Conservation (phyloP, 30 jellyfish, hydroid and myxozoan species). For the Aurelia aurita region DNA sequence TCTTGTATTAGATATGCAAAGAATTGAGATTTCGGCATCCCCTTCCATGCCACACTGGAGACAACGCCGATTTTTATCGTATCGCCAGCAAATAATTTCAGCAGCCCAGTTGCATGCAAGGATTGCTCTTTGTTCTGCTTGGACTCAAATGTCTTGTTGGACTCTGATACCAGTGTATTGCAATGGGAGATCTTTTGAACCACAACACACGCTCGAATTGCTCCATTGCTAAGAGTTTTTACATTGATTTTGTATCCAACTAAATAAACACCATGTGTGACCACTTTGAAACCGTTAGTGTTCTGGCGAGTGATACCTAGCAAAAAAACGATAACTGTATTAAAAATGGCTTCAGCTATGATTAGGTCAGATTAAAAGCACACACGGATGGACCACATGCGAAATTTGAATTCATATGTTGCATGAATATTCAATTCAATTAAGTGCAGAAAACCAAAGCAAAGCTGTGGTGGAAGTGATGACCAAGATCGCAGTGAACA, state of each 20-base stretch:
- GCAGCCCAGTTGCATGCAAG: constrained; percentile 50
- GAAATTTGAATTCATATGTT: too few species aligned
- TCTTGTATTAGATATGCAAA: constrained; percentile 36
- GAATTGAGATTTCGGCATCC: background rate
- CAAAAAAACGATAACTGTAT: too few species aligned
- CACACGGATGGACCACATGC: too few species aligned
- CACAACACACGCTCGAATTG: constrained; percentile 22
- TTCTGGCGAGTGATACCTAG: too few species aligned
- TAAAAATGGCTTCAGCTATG: too few species aligned
- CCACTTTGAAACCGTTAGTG: background rate
- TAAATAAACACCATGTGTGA: constrained; percentile 24
- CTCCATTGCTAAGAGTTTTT: background rate
- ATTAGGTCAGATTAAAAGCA: too few species aligned
- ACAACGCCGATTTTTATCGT: constrained; percentile 4
- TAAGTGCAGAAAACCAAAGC: too few species aligned
- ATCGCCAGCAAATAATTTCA: constrained; percentile 38
- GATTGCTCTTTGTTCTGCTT: background rate
- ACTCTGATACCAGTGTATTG: constrained; percentile 52
- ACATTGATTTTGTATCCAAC: constrained; percentile 32
- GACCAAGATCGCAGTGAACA: too few species aligned
- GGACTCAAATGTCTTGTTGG: constrained; percentile 8
- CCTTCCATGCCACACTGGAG: constrained; percentile 23
- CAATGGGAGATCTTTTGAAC: constrained; percentile 15
- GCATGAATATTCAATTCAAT: too few species aligned
- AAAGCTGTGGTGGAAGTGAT: too few species aligned